Evolutionary conservation across 2,113 vertebrate species (phyloP).

Genomic region (Taurulus bubalis): DNA sequence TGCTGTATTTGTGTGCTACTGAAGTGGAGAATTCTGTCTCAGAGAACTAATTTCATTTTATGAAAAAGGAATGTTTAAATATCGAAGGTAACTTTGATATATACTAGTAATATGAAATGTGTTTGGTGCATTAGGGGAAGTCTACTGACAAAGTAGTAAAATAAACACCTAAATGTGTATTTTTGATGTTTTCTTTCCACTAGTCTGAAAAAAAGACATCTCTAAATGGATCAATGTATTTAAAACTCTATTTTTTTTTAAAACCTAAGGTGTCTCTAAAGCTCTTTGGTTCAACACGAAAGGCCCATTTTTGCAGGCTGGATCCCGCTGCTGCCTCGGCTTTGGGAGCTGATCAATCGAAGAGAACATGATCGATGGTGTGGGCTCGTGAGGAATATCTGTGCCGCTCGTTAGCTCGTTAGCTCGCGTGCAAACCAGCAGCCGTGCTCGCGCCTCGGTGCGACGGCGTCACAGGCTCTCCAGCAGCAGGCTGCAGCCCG

Average conservation of each 20-base stretch:
- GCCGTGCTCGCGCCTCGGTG: background rate
- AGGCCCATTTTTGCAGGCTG: background rate
- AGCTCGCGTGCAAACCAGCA: background rate
- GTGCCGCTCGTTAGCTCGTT: background rate
- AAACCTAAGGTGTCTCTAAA: background rate
- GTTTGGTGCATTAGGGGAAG: background rate
- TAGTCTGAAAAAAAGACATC: background rate
- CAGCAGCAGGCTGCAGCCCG: constrained; percentile 26
- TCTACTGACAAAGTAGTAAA: background rate
- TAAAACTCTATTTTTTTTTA: background rate
- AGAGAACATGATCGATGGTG: background rate
- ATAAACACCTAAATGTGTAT: background rate
- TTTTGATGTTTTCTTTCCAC: background rate
- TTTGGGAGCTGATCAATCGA: background rate
- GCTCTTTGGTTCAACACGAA: background rate
- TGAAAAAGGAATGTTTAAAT: too few relatives aligned
- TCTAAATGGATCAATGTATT: background rate
- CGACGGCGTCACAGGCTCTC: background rate
- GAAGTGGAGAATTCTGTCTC: background rate
- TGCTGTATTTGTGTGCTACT: background rate
- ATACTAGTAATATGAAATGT: background rate
- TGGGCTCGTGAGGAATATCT: background rate
- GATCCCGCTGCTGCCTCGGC: background rate
- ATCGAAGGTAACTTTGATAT: background rate
- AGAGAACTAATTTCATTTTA: too few relatives aligned